phyloP scores from a whole-genome alignment of 1,140 invertebrate genomes.

The Scaptomyza hsui region DNA sequence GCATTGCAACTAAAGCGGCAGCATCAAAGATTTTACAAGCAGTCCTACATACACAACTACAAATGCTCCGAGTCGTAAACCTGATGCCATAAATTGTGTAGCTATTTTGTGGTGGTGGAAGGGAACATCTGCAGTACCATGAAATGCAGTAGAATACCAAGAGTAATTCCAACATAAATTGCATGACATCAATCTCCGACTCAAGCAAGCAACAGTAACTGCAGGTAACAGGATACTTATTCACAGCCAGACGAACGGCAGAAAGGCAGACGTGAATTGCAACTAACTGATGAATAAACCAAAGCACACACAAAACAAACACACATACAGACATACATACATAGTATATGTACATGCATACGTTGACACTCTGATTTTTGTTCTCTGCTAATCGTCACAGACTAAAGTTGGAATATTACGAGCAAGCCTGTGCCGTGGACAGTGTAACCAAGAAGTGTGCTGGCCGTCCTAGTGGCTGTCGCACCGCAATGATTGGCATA shows the following conservation, averaged over 20 bases:
- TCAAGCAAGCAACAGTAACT: conserved; percentile 24
- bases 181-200: conserved; percentile 74
- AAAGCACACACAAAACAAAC: neutral
- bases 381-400: conserved; percentile 84
- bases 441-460: conserved; percentile 94
- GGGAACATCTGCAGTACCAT: conserved; percentile 60
- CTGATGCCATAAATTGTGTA: conserved; percentile 61
- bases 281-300: conserved; percentile 42
- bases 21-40: conserved; percentile 20
- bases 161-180: conserved; percentile 73
- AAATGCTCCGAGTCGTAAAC: conserved; percentile 24
- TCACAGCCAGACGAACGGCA: conserved; percentile 22
- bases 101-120: conserved; percentile 44
- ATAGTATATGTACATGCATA: neutral
- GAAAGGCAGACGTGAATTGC: conserved; percentile 39
- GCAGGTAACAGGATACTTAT: conserved; percentile 66
- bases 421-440: conserved; percentile 95
- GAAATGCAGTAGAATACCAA: conserved; percentile 66
- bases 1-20: conserved; percentile 20
- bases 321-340: neutral
- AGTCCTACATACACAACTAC: neutral
- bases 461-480: conserved; percentile 91
- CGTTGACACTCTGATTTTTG: neutral
- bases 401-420: conserved; percentile 92
- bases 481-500: conserved; percentile 92